Percentiles rank a stretch among this genome's conserved stretches.
Evolutionary conservation across 2,797 vertebrate genomes (phyloP).

Genomic region (Amphiprion clarkii): DNA sequence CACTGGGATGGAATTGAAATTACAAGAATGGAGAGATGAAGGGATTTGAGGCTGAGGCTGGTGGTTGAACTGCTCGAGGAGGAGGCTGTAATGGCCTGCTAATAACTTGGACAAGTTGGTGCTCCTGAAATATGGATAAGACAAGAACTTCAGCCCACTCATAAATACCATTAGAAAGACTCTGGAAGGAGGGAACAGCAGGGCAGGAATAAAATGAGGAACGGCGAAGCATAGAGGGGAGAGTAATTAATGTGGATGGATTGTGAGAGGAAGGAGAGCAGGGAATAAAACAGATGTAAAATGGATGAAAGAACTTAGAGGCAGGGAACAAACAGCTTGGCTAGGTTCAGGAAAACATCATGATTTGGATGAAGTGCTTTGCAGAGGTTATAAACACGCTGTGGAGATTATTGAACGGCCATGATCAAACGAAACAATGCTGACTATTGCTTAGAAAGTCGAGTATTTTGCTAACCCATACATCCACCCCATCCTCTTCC

Average conservation of each 20-base stretch:
- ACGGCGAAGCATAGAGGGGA: background rate
- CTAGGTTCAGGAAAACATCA: background rate
- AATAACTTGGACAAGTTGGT: conserved; percentile 50
- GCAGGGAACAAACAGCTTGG: background rate
- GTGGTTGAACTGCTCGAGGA: conserved; percentile 10
- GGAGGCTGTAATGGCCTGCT: conserved; percentile 42
- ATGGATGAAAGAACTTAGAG: background rate
- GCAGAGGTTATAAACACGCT: too few species aligned
- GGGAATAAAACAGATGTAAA: conserved; percentile 9
- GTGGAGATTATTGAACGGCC: background rate
- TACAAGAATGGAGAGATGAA: conserved; percentile 43
- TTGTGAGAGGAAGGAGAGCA: conserved; percentile 5
- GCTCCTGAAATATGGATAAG: conserved; percentile 57
- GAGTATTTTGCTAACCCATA: background rate
- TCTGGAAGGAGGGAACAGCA: conserved; percentile 21
- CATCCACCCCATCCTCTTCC: background rate
- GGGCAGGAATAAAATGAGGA: conserved; percentile 10
- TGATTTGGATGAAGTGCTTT: background rate
- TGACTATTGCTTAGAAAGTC: background rate
- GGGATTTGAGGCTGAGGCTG: conserved; percentile 27
- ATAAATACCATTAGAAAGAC: conserved; percentile 32
- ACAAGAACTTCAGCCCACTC: conserved; percentile 27
- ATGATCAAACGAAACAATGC: background rate
- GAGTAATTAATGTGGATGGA: conserved; percentile 20
- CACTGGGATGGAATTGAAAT: conserved; percentile 17